phyloP scores from a whole-genome alignment of 2,113 vertebrate genomes.

The Conger conger region DNA sequence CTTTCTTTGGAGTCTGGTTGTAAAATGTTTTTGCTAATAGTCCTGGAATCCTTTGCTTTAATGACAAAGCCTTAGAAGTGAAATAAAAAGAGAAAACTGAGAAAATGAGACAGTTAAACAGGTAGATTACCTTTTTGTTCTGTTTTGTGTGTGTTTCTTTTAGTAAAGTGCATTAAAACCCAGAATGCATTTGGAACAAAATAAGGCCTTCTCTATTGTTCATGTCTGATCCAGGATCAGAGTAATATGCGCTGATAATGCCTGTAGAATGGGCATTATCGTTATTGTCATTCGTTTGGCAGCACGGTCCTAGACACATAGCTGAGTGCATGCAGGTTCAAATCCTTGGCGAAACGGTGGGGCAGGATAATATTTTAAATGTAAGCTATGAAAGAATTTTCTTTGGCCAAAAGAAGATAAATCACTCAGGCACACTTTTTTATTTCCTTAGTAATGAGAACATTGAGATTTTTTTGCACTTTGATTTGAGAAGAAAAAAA shows the following conservation, averaged over 20 bases:
- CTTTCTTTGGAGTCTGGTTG: slow-evolving; percentile 22
- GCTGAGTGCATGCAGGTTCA: not conserved
- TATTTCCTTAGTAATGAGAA: too few relatives aligned
- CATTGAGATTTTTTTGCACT: too few relatives aligned
- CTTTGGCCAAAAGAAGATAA: too few relatives aligned
- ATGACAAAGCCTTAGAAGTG: slow-evolving; percentile 24
- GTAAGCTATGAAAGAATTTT: too few relatives aligned
- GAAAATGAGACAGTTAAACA: not conserved
- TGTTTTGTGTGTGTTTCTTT: too few relatives aligned
- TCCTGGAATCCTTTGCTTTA: slow-evolving; percentile 22
- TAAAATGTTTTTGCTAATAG: slow-evolving; percentile 21
- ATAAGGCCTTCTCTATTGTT: not conserved
- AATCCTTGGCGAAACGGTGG: not conserved
- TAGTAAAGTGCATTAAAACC: not conserved
- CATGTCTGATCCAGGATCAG: not conserved
- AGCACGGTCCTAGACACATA: not conserved
- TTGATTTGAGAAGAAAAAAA: too few relatives aligned
- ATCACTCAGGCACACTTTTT: too few relatives aligned
- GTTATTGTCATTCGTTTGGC: not conserved
- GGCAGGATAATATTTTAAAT: not conserved
- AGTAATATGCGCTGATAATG: not conserved
- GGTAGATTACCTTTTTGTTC: not conserved
- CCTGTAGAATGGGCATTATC: not conserved
- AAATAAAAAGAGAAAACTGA: not conserved
- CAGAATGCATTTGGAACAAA: not conserved